Evolutionary conservation across 2,888 invertebrate species (phyloP).

Genomic region (Choristoneura rosaceana): DNA sequence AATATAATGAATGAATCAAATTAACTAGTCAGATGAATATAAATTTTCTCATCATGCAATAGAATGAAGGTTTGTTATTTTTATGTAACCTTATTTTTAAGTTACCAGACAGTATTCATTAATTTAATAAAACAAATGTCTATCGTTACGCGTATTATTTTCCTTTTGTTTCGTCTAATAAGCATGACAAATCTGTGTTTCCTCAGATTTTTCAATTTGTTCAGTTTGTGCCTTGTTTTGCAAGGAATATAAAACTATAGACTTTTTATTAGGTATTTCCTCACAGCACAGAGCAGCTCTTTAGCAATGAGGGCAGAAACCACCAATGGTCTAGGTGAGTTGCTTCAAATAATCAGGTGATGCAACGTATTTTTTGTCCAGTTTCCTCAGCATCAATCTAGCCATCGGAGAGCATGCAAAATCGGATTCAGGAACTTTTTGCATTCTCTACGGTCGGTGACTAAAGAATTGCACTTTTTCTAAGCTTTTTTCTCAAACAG

Average conservation of each 20-base stretch:
- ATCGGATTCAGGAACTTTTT: conserved; percentile 63
- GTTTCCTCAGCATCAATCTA: conserved; percentile 47
- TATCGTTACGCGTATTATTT: conserved; percentile 18
- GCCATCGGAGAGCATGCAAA: conserved; percentile 47
- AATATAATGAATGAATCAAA: conserved; percentile 28
- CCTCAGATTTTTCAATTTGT: conserved; percentile 10
- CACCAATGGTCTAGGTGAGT: conserved; percentile 29
- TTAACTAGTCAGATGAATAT: conserved; percentile 58
- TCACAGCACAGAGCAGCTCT: conserved; percentile 21
- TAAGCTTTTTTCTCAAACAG: conserved; percentile 54
- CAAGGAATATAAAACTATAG: conserved; percentile 31
- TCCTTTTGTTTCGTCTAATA: conserved; percentile 15
- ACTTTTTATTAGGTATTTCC: conserved; percentile 32
- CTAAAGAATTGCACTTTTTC: conserved; percentile 55
- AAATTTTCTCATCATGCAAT: conserved; percentile 50
- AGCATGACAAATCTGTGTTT: conserved; percentile 15
- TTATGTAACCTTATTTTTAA: conserved; percentile 46
- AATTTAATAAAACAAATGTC: conserved; percentile 48
- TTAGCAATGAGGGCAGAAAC: conserved; percentile 30
- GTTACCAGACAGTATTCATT: conserved; percentile 57
- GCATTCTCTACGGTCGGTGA: conserved; percentile 65
- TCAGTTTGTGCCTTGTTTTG: conserved; percentile 17
- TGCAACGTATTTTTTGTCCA: conserved; percentile 49
- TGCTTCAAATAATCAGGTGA: conserved; percentile 44
- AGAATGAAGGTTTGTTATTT: conserved; percentile 43